A percentile compares a stretch with the other conserved stretches of the same genome.
Evolutionary conservation across 1,140 invertebrate species (phyloP).

Genomic region (Helicoverpa armigera): DNA sequence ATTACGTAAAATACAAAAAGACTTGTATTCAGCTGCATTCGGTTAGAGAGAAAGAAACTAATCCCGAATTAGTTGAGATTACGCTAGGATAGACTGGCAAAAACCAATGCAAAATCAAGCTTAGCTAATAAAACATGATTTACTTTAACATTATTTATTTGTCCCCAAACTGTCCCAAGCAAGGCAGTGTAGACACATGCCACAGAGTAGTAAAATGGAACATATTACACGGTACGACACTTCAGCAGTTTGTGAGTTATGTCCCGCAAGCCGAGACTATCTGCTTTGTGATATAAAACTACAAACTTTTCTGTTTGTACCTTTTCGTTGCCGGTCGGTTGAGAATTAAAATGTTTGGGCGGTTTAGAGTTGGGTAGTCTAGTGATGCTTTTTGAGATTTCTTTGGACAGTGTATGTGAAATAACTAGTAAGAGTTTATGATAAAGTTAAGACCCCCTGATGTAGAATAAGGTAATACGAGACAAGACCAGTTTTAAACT

Average conservation of each 20-base stretch:
- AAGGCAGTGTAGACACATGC: slow-evolving; percentile 16
- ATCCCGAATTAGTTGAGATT: too few species aligned
- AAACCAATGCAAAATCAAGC: not conserved
- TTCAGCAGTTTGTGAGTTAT: slow-evolving; percentile 35
- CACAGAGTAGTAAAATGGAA: slow-evolving; percentile 21
- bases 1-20: too few species aligned
- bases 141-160: not conserved
- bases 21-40: too few species aligned
- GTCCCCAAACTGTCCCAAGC: not conserved
- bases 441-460: too few species aligned
- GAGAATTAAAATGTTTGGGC: not conserved
- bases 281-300: slow-evolving; percentile 3
- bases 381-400: too few species aligned
- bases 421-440: too few species aligned
- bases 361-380: not conserved
- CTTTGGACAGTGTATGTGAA: too few species aligned
- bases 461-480: too few species aligned
- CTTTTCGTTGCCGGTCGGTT: not conserved
- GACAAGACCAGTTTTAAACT: too few species aligned
- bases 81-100: not conserved
- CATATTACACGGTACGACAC: slow-evolving; percentile 28
- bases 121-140: too few species aligned
- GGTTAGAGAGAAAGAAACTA: too few species aligned
- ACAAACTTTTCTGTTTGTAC: not conserved
- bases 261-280: slow-evolving; percentile 11